A percentile compares a stretch with the other conserved stretches of the same genome.
Conservation (phyloP, 2,888 invertebrate genomes). For the Carabus problematicus region DNA sequence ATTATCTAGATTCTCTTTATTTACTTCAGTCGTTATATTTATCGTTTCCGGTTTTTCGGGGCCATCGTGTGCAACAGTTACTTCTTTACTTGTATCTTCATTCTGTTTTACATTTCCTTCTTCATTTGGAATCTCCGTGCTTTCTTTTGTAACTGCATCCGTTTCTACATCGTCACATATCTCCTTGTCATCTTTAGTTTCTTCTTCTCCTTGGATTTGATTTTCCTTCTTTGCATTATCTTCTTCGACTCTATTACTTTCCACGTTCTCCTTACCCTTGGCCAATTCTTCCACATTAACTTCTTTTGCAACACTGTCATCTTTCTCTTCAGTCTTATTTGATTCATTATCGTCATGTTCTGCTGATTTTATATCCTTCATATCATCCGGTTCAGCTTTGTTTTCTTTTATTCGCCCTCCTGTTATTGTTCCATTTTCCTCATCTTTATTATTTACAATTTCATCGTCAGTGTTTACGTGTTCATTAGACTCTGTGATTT, state of each 20-base stretch:
- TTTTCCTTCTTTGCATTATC: conserved; percentile 2
- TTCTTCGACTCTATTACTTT: conserved; percentile 9
- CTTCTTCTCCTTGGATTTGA: conserved; percentile 15
- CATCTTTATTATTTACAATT: neutral
- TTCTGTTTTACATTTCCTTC: neutral
- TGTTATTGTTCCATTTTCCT: conserved; percentile 22
- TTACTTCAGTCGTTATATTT: conserved; percentile 7
- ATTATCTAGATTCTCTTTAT: neutral
- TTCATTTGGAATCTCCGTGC: conserved; percentile 7
- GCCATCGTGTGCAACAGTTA: conserved; percentile 35
- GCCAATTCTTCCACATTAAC: conserved; percentile 20
- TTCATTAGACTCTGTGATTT: neutral
- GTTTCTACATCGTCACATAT: conserved; percentile 3
- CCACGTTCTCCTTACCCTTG: neutral
- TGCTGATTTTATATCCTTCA: too few relatives aligned
- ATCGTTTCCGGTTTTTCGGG: conserved; percentile 31
- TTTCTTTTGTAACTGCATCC: neutral
- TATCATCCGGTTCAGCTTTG: neutral
- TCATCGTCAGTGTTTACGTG: conserved; percentile 18
- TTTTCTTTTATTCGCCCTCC: conserved; percentile 4
- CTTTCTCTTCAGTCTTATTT: conserved; percentile 5
- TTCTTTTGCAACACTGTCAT: conserved; percentile 15
- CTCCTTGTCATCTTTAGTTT: conserved; percentile 5
- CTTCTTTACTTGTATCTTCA: conserved; percentile 7
- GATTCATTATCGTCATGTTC: too few relatives aligned